phyloP scores from a whole-genome alignment of 2,113 vertebrate species.

The Crotalus tigris region DNA sequence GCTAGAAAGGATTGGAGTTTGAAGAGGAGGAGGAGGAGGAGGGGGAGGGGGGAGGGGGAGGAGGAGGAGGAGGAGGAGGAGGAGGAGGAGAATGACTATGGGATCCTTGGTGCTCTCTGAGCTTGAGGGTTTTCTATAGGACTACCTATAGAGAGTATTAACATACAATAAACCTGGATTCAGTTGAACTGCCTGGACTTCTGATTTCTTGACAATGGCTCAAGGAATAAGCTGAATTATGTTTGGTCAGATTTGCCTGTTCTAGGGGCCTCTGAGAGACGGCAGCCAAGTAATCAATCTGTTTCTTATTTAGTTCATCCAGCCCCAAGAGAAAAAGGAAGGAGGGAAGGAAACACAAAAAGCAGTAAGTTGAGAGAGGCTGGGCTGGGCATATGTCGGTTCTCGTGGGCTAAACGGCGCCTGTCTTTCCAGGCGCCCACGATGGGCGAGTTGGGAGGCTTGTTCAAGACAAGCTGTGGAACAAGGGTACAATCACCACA shows the following conservation, averaged over 20 bases:
- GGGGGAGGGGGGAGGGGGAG: too few relatives aligned
- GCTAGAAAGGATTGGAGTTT: too few relatives aligned
- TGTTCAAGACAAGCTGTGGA: background rate
- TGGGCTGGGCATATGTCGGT: background rate
- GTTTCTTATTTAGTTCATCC: slow-evolving; percentile 80
- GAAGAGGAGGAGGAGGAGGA: too few relatives aligned
- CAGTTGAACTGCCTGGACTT: too few relatives aligned
- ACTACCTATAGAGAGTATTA: too few relatives aligned
- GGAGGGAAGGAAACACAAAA: slow-evolving; percentile 91
- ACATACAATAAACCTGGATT: too few relatives aligned
- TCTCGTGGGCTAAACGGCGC: background rate
- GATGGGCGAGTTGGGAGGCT: background rate
- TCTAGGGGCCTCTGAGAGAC: background rate
- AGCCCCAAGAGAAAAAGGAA: slow-evolving; percentile 88
- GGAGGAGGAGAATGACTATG: too few relatives aligned
- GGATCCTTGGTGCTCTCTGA: too few relatives aligned
- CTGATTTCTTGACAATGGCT: too few relatives aligned
- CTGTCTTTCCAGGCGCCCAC: background rate
- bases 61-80: too few relatives aligned
- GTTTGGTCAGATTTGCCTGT: accelerated
- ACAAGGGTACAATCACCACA: accelerated
- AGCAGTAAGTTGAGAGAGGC: slow-evolving; percentile 80
- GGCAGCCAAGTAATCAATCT: slow-evolving; percentile 51
- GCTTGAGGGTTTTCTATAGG: too few relatives aligned
- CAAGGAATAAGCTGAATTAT: background rate